Percentiles rank a stretch among this genome's conserved stretches.
Conservation (phyloP, 2,888 invertebrate species). For the Orthosia incerta region DNA sequence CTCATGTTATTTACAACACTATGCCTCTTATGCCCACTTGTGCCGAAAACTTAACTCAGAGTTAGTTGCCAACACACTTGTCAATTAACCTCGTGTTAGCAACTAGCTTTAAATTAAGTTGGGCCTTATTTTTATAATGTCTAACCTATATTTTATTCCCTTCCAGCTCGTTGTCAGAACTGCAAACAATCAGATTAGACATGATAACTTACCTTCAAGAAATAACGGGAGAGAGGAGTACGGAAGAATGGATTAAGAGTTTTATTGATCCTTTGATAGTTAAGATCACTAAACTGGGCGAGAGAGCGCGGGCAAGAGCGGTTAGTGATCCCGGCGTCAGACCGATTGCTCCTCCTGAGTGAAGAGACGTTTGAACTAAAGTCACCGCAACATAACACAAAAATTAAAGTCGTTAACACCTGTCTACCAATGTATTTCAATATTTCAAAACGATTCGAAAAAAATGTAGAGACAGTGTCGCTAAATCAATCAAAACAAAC, state of each 20-base stretch:
- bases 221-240: conserved; percentile 90
- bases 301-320: conserved; percentile 59
- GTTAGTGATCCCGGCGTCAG: conserved; percentile 62
- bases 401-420: no score
- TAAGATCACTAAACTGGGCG: conserved; percentile 81
- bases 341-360: conserved; percentile 27
- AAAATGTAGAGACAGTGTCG: no score
- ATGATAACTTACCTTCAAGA: conserved; percentile 88
- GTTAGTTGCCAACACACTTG: no score
- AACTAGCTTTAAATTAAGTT: neutral
- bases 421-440: no score
- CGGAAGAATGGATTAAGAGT: conserved; percentile 92
- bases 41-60: no score
- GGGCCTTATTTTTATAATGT: neutral
- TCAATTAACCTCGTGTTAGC: no score
- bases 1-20: no score
- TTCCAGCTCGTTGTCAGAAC: conserved; percentile 60
- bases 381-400: no score
- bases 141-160: neutral
- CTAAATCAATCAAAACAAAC: no score
- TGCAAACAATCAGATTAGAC: conserved; percentile 87
- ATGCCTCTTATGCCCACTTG: no score
- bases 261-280: conserved; percentile 86
- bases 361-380: neutral
- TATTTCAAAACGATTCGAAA: no score